Conservation (phyloP, 2,797 vertebrate species). For the Aphelocoma californica region DNA sequence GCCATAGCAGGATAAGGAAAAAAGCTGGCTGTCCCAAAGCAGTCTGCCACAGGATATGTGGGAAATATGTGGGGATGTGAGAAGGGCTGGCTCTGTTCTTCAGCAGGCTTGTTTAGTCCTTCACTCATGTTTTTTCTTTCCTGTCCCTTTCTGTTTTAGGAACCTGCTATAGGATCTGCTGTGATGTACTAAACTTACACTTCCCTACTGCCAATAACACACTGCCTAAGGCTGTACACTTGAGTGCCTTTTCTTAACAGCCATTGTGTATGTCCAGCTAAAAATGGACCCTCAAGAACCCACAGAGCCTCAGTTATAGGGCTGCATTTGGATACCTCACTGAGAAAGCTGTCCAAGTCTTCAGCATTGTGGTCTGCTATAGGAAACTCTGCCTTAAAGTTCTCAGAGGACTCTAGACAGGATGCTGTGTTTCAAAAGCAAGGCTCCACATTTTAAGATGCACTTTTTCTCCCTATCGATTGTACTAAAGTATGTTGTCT, state of each 20-base stretch:
- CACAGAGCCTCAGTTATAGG: conserved; percentile 73
- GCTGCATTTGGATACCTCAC: conserved; percentile 77
- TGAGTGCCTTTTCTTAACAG: conserved; percentile 96
- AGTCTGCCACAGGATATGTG: neutral
- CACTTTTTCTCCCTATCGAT: conserved; percentile 61
- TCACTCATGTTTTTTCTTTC: neutral
- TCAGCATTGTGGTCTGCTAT: conserved; percentile 68
- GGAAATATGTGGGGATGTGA: neutral
- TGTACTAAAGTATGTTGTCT: conserved; percentile 64
- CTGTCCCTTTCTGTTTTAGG: conserved; percentile 67
- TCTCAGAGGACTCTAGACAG: conserved; percentile 71
- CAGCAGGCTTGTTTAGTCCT: neutral
- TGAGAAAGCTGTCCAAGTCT: conserved; percentile 70
- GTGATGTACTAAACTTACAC: conserved; percentile 80
- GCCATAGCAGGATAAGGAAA: neutral
- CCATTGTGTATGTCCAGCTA: conserved; percentile 78
- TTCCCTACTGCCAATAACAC: conserved; percentile 84
- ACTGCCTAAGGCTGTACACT: conserved; percentile 85
- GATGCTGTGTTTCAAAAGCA: conserved; percentile 72
- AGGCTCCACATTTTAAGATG: conserved; percentile 66
- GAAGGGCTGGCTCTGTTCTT: neutral
- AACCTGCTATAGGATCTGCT: conserved; percentile 81
- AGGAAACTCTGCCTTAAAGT: conserved; percentile 89
- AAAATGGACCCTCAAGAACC: conserved; percentile 75
- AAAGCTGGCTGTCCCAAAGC: neutral